Conservation (phyloP, 2,113 vertebrate species). For the Ceyx melanurus region DNA sequence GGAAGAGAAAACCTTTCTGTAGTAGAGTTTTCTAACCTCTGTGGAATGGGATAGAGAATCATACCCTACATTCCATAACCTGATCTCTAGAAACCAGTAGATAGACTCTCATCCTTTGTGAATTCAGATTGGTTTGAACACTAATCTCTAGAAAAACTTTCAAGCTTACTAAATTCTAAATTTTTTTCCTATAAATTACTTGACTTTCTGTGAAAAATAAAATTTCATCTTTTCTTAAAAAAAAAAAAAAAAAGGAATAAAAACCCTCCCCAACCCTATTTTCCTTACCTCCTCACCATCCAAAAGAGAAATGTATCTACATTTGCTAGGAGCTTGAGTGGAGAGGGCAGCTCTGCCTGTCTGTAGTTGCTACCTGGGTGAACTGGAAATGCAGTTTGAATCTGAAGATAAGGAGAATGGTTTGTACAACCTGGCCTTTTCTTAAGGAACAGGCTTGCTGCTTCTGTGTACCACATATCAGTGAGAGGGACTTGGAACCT, state of each 20-base stretch:
- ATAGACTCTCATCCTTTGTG: neutral
- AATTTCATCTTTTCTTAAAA: neutral
- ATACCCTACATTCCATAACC: neutral
- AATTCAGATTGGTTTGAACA: neutral
- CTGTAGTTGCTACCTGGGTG: neutral
- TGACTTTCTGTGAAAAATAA: neutral
- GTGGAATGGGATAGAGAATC: neutral
- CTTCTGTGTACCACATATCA: neutral
- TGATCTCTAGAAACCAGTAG: neutral
- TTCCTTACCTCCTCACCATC: neutral
- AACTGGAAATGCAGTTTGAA: neutral
- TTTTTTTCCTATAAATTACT: neutral
- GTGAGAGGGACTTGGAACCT: neutral
- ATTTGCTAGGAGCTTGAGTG: neutral
- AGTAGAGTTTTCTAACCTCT: neutral
- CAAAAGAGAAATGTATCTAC: neutral
- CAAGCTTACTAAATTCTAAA: neutral
- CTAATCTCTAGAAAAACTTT: neutral
- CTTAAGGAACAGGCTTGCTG: constrained; percentile 25
- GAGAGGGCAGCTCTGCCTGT: neutral
- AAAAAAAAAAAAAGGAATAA: neutral
- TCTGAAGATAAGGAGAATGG: neutral
- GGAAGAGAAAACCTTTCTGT: neutral
- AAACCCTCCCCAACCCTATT: neutral
- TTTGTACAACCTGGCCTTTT: constrained; percentile 25